Conservation (phyloP, 2,888 invertebrate species). For the Folsomia candida region DNA sequence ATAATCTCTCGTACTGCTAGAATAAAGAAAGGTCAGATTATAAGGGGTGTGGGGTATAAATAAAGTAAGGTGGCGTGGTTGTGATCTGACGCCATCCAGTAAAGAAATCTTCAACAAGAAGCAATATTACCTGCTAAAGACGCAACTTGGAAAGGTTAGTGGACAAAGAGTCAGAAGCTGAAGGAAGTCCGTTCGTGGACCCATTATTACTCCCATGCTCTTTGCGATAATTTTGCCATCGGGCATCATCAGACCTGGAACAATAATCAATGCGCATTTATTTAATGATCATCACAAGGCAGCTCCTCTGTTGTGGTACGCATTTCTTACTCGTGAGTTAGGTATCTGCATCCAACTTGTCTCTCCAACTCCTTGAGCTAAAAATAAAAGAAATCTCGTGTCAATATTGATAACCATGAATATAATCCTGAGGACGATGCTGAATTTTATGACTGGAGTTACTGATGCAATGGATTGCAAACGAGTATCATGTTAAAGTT, state of each 20-base stretch:
- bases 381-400: too few relatives aligned
- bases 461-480: too few relatives aligned
- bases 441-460: too few relatives aligned
- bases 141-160: conserved; percentile 47
- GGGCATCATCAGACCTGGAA: conserved; percentile 82
- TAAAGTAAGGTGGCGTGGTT: not conserved
- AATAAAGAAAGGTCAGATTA: not conserved
- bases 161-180: conserved; percentile 43
- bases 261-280: not conserved
- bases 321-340: conserved; percentile 64
- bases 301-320: too few relatives aligned
- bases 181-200: conserved; percentile 40
- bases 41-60: not conserved
- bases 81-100: too few relatives aligned
- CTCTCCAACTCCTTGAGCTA: conserved; percentile 82
- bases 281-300: not conserved
- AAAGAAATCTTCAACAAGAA: too few relatives aligned
- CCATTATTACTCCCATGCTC: conserved; percentile 52
- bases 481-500: too few relatives aligned
- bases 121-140: too few relatives aligned
- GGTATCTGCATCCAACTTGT: conserved; percentile 73
- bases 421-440: too few relatives aligned
- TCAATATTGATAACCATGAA: too few relatives aligned
- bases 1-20: conserved; percentile 49
- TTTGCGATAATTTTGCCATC: conserved; percentile 69